phyloP scores from a whole-genome alignment of 1,140 invertebrate genomes.

The Anagrus nilaparvatae region DNA sequence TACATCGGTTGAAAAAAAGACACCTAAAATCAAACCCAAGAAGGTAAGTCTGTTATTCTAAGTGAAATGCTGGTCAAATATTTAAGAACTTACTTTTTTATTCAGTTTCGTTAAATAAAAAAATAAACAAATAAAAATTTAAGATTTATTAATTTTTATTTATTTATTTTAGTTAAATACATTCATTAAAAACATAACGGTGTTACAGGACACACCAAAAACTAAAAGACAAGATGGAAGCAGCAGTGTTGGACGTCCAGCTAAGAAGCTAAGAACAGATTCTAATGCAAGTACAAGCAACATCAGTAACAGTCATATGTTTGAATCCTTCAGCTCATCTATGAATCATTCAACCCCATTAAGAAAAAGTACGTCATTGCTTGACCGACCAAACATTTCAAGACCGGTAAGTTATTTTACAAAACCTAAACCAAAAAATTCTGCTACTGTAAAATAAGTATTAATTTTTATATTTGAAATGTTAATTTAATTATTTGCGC shows the following conservation, averaged over 20 bases:
- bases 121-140: background rate
- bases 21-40: conserved; percentile 42
- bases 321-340: conserved; percentile 33
- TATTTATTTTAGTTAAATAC: conserved; percentile 19
- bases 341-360: conserved; percentile 47
- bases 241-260: conserved; percentile 27
- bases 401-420: conserved; percentile 51
- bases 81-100: background rate
- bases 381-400: conserved; percentile 56
- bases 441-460: too few species aligned
- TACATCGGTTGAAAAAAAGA: conserved; percentile 39
- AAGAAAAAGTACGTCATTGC: conserved; percentile 47
- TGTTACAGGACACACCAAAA: conserved; percentile 35
- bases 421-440: background rate
- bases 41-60: conserved; percentile 35
- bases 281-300: conserved; percentile 30
- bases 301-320: conserved; percentile 29
- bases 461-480: too few species aligned
- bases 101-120: background rate
- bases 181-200: conserved; percentile 14
- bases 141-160: conserved; percentile 4
- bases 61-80: too few species aligned
- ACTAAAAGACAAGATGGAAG: conserved; percentile 28
- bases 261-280: conserved; percentile 36
- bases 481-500: too few species aligned